A percentile compares a stretch with the other conserved stretches of the same genome.
Conservation (phyloP, 2,113 vertebrate species). For the Danio rerio region DNA sequence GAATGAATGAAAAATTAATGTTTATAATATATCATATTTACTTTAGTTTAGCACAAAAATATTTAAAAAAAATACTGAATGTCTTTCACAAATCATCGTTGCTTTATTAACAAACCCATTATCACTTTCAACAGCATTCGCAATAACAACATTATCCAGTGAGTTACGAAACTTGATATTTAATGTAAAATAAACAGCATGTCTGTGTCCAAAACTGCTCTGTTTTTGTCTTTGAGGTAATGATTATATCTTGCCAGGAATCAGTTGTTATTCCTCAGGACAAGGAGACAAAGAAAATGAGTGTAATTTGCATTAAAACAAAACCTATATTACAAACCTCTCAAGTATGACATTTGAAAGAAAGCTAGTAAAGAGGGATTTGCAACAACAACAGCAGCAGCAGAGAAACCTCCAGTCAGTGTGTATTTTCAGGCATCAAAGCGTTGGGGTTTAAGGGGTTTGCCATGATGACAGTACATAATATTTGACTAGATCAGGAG, state of each 20-base stretch:
- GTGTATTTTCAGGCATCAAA: neutral
- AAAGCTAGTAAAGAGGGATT: neutral
- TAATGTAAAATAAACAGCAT: neutral
- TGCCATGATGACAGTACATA: no score
- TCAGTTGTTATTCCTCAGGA: neutral
- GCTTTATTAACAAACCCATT: no score
- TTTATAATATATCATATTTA: no score
- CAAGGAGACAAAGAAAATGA: neutral
- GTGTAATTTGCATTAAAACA: conserved; percentile 29
- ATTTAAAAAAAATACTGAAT: no score
- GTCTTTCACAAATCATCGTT: no score
- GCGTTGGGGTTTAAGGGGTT: neutral
- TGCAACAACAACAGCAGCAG: no score
- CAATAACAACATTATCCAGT: neutral
- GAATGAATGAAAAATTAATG: no score
- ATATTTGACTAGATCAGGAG: no score
- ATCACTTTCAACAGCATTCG: no score
- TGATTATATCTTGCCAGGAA: neutral
- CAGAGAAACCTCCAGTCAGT: neutral
- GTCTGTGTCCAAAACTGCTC: neutral
- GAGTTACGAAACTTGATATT: neutral
- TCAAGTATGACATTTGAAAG: conserved; percentile 5
- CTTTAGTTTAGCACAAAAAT: no score
- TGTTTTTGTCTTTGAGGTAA: neutral
- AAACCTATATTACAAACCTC: conserved; percentile 30